Base-by-base conservation (phyloP, 2,113 vertebrate genomes). In the Rafetus swinhoei region DNA sequence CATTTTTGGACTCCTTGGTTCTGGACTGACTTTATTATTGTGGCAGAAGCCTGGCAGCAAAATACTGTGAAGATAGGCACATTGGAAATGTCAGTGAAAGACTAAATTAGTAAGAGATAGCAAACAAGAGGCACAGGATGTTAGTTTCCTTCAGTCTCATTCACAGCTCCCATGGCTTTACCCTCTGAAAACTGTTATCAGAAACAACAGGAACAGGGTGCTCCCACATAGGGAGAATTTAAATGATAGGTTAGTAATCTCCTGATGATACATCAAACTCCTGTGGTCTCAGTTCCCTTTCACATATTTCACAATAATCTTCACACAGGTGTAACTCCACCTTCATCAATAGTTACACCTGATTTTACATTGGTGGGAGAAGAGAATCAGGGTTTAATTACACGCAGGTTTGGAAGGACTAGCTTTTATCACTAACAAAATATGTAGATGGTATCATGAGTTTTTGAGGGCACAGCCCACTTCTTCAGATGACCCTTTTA, bases 311-410 rank as follows among this genome's bases (percentile, higher is more conserved):
- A 50, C 39, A 77, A 45, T 45, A 45, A 45, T 45, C 45, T 45
- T 76, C 10, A 35, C 22, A 45, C 45, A 12, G 12, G 45, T 24
- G 74, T 77, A 77, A 50, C 24, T 77, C 74, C 45, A 50, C 39
- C 3, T 2, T 25, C 7, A 6, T 77, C 22, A 24, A 77, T 27
- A 25, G 3, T 50, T 77, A 27, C 10, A 50, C 54, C 53, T 39
- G n/a, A 54, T 50, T 59, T 35, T 0, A 0, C 5, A 35, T 15
- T 22, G 76, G 1, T 9, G 9, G 7, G 7, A 56, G 19, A 45
- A n/a, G 7, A 90, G 52, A 90, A 27, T 39, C 77, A 88, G 60
- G 10, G 5, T 80, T 86, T 39, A n/a, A 56, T 6, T 55, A 39
- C 35, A 27, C n/a, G 3, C 18, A 72, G 65, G 18, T 18, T 72